phyloP scores from a whole-genome alignment of 2,888 invertebrate species.

The Callimorpha dominula region DNA sequence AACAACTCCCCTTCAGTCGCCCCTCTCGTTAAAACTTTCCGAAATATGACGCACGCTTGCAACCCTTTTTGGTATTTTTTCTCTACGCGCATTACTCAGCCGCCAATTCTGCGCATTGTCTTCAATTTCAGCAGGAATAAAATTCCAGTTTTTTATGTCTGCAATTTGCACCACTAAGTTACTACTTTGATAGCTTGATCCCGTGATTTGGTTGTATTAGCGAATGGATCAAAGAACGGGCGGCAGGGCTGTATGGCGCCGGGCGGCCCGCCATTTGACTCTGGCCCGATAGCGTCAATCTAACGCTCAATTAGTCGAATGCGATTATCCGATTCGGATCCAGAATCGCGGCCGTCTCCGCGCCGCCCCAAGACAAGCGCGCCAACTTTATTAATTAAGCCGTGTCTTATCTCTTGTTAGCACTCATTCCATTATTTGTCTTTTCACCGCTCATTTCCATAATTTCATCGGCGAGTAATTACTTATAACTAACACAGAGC shows the following conservation, averaged over 20 bases:
- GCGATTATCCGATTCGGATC: slow-evolving; percentile 85
- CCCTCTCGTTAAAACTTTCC: slow-evolving; percentile 81
- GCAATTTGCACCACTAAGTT: slow-evolving; percentile 51
- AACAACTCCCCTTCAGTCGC: slow-evolving; percentile 61
- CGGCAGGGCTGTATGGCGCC: slow-evolving; percentile 48
- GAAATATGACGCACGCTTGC: slow-evolving; percentile 76
- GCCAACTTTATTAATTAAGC: slow-evolving; percentile 87
- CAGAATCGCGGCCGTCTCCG: slow-evolving; percentile 76
- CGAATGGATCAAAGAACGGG: slow-evolving; percentile 62
- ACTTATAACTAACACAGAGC: slow-evolving; percentile 81
- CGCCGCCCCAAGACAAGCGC: slow-evolving; percentile 78
- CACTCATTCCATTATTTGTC: slow-evolving; percentile 87
- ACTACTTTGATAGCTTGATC: slow-evolving; percentile 68
- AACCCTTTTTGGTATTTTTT: slow-evolving; percentile 79
- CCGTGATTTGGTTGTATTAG: slow-evolving; percentile 73
- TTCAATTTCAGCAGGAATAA: slow-evolving; percentile 61
- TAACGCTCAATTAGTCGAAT: slow-evolving; percentile 86
- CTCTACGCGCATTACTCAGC: slow-evolving; percentile 63
- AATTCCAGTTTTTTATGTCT: slow-evolving; percentile 56
- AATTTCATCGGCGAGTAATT: slow-evolving; percentile 85
- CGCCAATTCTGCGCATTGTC: slow-evolving; percentile 52
- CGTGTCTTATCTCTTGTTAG: slow-evolving; percentile 87
- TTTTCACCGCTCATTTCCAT: slow-evolving; percentile 87
- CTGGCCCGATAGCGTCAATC: slow-evolving; percentile 84
- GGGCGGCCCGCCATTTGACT: slow-evolving; percentile 57